Evolutionary conservation across 2,888 invertebrate genomes (phyloP), one percentile per base, ranked within the genome.

Genomic region (Synergus japonicus): DNA sequence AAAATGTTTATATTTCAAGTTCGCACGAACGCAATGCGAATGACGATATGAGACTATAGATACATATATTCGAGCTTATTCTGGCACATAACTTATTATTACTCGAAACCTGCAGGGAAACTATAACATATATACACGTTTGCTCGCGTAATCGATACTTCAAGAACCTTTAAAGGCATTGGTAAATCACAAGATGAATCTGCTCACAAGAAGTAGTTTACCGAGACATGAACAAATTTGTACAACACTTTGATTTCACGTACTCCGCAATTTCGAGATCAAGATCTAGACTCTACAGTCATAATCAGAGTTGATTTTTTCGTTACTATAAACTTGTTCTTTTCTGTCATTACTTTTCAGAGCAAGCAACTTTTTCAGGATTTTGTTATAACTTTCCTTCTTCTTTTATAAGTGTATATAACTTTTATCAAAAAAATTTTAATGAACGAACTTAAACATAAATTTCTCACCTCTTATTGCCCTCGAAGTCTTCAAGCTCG

Each of bases 401-500:
- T 37, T 37, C 37, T 37, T 37, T 37, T 0, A 22, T 22, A 22
- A 22, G 22, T 22, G 22, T 22, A 22, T 37, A 4, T 37, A 37
- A 37, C 37, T 37, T 37, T 37, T 12, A 54, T n/a, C 8, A 1
- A 60, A 60, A 60, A 60, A 12, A 60, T 22, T 0, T 12, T 22
- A 60, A 22, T 60, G 18, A 60, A 60, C 22, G 13, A 49, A 13
- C 13, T 22, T 18, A 2, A 60, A 60, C 4, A 22, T 0, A 60
- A 22, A 60, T 22, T 12, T 4, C 82, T 90, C 92, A 97, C 97
- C 97, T 95, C 92, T 97, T 97, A 89, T 97, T 97, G 81, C 97
- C 97, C 92, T 98, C 97, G 90, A 98, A 98, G 92, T 98, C 98
- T 92, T 98, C 97, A 1, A 98, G 93, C 89, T 98, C 98, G 8